phyloP scores from a whole-genome alignment of 2,797 vertebrate species.

The Enteromius viviparus region DNA sequence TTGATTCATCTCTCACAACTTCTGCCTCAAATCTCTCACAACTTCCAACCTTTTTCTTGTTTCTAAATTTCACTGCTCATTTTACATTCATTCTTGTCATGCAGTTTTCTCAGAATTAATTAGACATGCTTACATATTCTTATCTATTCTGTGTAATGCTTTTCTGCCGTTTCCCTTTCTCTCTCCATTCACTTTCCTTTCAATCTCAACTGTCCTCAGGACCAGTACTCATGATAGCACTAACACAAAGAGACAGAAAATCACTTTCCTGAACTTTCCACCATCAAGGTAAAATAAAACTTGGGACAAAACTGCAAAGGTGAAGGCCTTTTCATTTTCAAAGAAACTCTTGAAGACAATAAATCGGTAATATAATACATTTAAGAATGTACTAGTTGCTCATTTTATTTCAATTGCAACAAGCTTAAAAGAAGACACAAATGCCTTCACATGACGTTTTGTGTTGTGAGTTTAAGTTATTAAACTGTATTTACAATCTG shows the following conservation, averaged over 20 bases:
- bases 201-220: constrained; percentile 2
- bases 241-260: constrained; percentile 1
- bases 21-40: background rate
- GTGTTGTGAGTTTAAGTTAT: too few relatives aligned
- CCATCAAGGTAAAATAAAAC: background rate
- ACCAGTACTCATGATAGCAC: background rate
- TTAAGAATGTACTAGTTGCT: background rate
- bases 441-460: background rate
- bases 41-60: background rate
- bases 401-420: background rate
- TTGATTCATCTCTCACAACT: background rate
- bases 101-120: background rate
- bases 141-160: background rate
- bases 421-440: background rate
- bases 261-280: background rate
- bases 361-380: background rate
- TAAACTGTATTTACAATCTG: background rate
- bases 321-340: background rate
- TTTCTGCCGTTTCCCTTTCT: background rate
- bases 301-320: background rate
- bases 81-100: background rate
- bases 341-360: background rate
- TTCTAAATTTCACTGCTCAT: background rate
- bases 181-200: background rate
- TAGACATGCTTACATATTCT: background rate